phyloP scores from a whole-genome alignment of 1,140 invertebrate genomes.

The Phymastichus coffea region DNA sequence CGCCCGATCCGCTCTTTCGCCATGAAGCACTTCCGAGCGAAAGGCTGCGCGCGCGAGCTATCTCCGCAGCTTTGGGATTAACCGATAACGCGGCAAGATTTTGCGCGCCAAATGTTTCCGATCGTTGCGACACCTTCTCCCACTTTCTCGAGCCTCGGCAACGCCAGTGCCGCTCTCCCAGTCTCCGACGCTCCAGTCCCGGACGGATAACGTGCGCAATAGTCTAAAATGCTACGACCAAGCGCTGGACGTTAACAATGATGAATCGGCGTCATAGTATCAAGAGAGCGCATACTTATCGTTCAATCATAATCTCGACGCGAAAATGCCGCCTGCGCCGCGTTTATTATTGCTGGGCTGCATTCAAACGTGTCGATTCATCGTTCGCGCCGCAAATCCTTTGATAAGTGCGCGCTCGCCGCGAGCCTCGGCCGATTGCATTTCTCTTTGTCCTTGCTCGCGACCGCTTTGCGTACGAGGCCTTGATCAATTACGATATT shows the following conservation, averaged over 20 bases:
- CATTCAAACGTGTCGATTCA: constrained; percentile 9
- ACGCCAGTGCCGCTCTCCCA: too few relatives aligned
- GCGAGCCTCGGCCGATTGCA: background rate
- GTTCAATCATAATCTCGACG: constrained; percentile 14
- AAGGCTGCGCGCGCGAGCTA: background rate
- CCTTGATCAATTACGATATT: too few relatives aligned
- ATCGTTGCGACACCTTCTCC: too few relatives aligned
- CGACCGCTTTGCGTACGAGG: too few relatives aligned
- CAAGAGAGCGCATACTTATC: constrained; percentile 16
- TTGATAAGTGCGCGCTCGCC: constrained; percentile 1
- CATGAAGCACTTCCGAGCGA: too few relatives aligned
- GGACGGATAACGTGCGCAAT: too few relatives aligned
- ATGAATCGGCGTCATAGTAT: constrained; percentile 3
- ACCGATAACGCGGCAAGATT: constrained; percentile 26
- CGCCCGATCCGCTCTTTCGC: too few relatives aligned
- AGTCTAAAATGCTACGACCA: too few relatives aligned
- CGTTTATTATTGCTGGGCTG: too few relatives aligned
- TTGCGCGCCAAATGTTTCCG: too few relatives aligned
- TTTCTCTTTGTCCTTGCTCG: constrained; percentile 13
- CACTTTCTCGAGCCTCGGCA: too few relatives aligned
- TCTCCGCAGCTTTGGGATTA: background rate
- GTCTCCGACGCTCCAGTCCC: too few relatives aligned
- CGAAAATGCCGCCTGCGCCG: background rate
- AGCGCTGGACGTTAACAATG: background rate
- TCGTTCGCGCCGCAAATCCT: constrained; percentile 2